Percentiles rank a stretch among this genome's conserved stretches.
These are phyloP conservation scores for Isaurus tuberculatus DNA, from an alignment of 92 coral and sea anemone genomes.

Conservation along the genomic window DNA sequence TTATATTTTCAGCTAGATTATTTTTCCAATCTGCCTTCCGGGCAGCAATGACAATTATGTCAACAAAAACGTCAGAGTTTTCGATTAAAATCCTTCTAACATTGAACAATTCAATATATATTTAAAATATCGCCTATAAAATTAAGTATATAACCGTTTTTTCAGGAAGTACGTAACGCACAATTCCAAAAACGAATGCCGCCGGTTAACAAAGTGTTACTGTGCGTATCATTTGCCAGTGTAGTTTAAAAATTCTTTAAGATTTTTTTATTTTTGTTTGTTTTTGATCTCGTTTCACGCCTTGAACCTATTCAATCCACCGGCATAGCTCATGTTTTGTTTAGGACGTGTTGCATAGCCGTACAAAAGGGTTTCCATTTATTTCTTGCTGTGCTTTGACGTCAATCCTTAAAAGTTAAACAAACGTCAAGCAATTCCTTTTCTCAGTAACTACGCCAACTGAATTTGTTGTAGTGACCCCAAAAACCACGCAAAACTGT, in stretches of 20 bases:
- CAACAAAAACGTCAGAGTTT: constrained; percentile 25
- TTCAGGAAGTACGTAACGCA: constrained; percentile 12
- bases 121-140: background rate
- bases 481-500: constrained; percentile 9
- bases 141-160: background rate
- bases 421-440: background rate
- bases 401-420: constrained; percentile 14
- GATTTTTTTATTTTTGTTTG: constrained; percentile 6
- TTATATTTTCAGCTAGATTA: constrained; percentile 30
- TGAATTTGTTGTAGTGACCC: constrained; percentile 33
- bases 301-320: constrained; percentile 19
- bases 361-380: background rate
- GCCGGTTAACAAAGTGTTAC: background rate
- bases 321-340: constrained; percentile 18
- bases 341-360: constrained; percentile 11
- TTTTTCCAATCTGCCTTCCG: constrained; percentile 18
- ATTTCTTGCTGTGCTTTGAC: constrained; percentile 38
- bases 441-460: constrained; percentile 17
- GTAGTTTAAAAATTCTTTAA: background rate
- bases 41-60: constrained; percentile 10
- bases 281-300: background rate
- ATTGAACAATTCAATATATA: constrained; percentile 15
- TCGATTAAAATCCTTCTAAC: constrained; percentile 40
- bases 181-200: constrained; percentile 1
- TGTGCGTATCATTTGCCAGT: background rate